Base-by-base conservation (phyloP, 2,888 invertebrate genomes). In the Scrobipalpa costella region DNA sequence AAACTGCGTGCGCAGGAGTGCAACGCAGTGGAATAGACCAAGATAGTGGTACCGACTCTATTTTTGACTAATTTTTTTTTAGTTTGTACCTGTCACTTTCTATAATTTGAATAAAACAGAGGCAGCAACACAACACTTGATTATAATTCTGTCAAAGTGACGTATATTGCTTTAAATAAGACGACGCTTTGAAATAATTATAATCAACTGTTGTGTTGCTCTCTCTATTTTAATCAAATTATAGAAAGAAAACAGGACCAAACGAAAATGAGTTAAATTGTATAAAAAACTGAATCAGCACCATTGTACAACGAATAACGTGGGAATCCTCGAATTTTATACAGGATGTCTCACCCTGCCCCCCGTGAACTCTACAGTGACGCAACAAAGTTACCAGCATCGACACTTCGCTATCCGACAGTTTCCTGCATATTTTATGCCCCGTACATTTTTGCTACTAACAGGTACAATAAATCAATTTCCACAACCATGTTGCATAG, bases 251-350 rank as follows among this genome's bases (percentile, higher is more conserved):
- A n/a, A n/a, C n/a, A n/a, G n/a, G n/a, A n/a, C n/a, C n/a, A n/a
- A n/a, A n/a, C n/a, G n/a, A n/a, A n/a, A n/a, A n/a, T n/a, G n/a
- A n/a, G n/a, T n/a, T n/a, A n/a, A n/a, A n/a, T n/a, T n/a, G n/a
- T n/a, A n/a, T n/a, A n/a, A n/a, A n/a, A n/a, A n/a, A n/a, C n/a
- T n/a, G n/a, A n/a, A n/a, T n/a, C n/a, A n/a, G n/a, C n/a, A n/a
- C n/a, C n/a, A n/a, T n/a, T n/a, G n/a, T 50, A 59, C 38, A 58
- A 9, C 36, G 9, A 11, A 17, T 27, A 36, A 58, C 58, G 63
- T 63, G 63, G 63, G 63, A 63, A 62, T 47, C 40, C 57, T 34
- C 33, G 49, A 57, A 19, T 62, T 36, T 58, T 63, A 63, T 63
- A 63, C n/a, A 63, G 63, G 58, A 58, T 63, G 63, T 63, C 44